Evolutionary conservation across 1,140 invertebrate species (phyloP), one percentile per base, ranked within the genome.

Genomic region (Trichonephila clavipes): DNA sequence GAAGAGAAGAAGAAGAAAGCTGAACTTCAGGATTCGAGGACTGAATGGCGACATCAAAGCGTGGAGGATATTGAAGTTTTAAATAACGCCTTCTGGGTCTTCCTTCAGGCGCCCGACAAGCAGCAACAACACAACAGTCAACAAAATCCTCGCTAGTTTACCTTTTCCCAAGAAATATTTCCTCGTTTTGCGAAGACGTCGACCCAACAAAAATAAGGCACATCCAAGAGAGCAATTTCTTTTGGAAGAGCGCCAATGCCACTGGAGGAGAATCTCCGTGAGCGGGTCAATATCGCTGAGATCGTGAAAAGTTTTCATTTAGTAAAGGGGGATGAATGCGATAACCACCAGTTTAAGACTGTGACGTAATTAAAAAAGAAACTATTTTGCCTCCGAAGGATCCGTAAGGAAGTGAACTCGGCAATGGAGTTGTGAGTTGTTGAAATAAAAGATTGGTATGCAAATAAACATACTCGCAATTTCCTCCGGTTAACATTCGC

Each of bases 51-150:
- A 89, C 88, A 72, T 89, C 66, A 89, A 89, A 89, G 64, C 40
- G 64, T 21, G 51, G 64, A n/a, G 58, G 83, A 89, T 89, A 89
- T 89, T 89, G 88, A 89, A 89, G 88, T 89, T 89, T 89, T 89
- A 89, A 89, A 89, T 89, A 89, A 89, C 66, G 62, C 62, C 88
- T 77, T 21, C 64, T 58, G 88, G 88, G 64, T n/a, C 34, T 14
- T 6, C 88, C 64, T 72, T 24, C 44, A 44, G 64, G 69, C 88
- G 64, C 40, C 44, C 64, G 66, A 85, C 83, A 85, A 85, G 83
- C 10, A 58, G 83, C 83, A 59, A 85, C 44, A 59, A 85, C 83
- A 85, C 83, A 77, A 77, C 72, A 59, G 83, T 85, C 83, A 85
- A 85, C 83, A 24, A 85, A 85, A 85, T 59, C 51, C 44, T 85